phyloP scores from a whole-genome alignment of 2,113 vertebrate genomes.

The Geococcyx californianus region DNA sequence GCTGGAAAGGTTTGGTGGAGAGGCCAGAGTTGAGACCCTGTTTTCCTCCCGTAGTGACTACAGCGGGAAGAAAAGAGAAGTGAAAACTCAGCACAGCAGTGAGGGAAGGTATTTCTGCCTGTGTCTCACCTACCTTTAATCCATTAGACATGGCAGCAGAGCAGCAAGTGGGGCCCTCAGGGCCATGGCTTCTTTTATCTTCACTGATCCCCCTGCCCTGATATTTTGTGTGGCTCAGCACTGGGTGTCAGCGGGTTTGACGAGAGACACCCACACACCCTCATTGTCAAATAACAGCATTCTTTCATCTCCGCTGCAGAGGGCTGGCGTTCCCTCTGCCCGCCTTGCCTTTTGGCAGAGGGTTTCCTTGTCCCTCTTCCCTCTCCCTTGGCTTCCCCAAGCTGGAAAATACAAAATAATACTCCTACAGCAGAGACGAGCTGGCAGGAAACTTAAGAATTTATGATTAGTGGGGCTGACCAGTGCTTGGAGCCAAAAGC shows the following conservation, averaged over 20 bases:
- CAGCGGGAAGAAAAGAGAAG: not conserved
- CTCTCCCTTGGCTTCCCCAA: not conserved
- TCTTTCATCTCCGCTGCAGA: constrained; percentile 63
- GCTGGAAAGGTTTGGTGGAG: not conserved
- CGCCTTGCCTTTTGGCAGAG: not conserved
- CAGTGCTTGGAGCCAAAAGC: not conserved
- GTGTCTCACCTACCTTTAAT: not conserved
- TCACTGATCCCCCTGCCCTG: not conserved
- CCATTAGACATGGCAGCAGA: not conserved
- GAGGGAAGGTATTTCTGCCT: not conserved
- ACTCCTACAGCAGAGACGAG: no score
- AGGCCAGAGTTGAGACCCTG: not conserved
- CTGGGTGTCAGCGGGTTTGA: constrained; percentile 22
- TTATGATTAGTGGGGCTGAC: not conserved
- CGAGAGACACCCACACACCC: constrained; percentile 48
- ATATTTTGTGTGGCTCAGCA: constrained; percentile 36
- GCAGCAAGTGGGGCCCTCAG: not conserved
- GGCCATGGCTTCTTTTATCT: not conserved
- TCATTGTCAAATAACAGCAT: not conserved
- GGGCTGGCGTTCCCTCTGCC: not conserved
- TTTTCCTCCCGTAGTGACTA: not conserved
- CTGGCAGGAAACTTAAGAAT: not conserved
- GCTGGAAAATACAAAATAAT: not conserved
- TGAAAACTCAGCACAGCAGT: rapidly evolving
- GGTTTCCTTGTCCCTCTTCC: not conserved